These are phyloP conservation scores for Brachionus rotundiformis DNA, from an alignment of 1,140 invertebrate genomes.

Conservation along the genomic window DNA sequence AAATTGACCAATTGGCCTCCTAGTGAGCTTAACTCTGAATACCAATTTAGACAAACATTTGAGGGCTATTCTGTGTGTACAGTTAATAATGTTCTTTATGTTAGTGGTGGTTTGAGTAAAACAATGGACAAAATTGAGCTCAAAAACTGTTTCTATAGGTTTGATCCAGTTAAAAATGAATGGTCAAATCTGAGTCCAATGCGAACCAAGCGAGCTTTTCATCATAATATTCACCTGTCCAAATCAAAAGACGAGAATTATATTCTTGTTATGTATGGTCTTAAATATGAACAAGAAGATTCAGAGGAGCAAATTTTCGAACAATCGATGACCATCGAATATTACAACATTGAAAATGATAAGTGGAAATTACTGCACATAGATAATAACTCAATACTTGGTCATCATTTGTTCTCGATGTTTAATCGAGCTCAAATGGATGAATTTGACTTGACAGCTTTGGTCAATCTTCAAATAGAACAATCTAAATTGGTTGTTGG, in stretches of 20 bases:
- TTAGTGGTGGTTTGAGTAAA: background rate
- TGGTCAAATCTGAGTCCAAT: conserved; percentile 9
- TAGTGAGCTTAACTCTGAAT: background rate
- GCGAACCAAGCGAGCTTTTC: conserved; percentile 22
- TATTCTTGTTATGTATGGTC: conserved; percentile 25
- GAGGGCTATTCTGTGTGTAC: conserved; percentile 9
- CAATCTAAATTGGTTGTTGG: background rate
- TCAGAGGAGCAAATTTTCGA: background rate
- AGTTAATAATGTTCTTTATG: conserved; percentile 22
- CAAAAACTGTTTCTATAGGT: background rate
- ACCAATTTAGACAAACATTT: background rate
- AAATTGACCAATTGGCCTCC: conserved; percentile 11
- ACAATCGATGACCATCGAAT: conserved; percentile 14
- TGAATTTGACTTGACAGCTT: background rate
- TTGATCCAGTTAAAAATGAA: conserved; percentile 48
- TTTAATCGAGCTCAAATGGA: background rate
- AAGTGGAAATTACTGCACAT: background rate
- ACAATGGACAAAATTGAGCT: background rate
- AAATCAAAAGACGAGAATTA: background rate
- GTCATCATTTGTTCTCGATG: conserved; percentile 9
- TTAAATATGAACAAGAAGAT: background rate
- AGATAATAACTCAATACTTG: background rate
- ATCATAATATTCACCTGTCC: background rate
- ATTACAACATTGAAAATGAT: background rate
- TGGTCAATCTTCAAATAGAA: conserved; percentile 9